A percentile compares a stretch with the other conserved stretches of the same genome.
These are phyloP conservation scores for Bombyx huttoni DNA, from an alignment of 2,888 invertebrate species.

Conservation along the genomic window DNA sequence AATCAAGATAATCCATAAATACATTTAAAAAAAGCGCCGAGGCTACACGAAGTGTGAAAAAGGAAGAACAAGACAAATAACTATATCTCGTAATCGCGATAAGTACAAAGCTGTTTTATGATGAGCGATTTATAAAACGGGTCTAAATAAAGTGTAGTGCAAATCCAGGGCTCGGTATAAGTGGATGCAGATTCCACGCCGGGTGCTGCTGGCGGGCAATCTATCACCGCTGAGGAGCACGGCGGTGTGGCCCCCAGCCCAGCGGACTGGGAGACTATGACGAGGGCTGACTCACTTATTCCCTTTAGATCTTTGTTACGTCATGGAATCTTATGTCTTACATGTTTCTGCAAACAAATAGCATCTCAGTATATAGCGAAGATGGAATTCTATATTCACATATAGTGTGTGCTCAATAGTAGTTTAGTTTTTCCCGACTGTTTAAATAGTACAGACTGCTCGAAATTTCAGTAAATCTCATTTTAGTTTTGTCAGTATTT, in stretches of 20 bases:
- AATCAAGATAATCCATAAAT: not conserved
- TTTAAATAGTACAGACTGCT: too few relatives aligned
- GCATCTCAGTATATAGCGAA: too few relatives aligned
- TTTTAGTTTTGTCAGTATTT: too few relatives aligned
- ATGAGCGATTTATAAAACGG: slow-evolving; percentile 32
- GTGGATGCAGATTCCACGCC: slow-evolving; percentile 48
- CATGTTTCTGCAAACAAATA: too few relatives aligned
- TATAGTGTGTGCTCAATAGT: too few relatives aligned
- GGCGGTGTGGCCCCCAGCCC: slow-evolving; percentile 7
- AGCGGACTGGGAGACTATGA: slow-evolving; percentile 1
- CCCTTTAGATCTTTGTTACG: too few relatives aligned
- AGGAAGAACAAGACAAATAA: not conserved
- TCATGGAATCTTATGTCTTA: too few relatives aligned
- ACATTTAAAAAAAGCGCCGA: not conserved
- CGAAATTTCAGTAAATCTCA: too few relatives aligned
- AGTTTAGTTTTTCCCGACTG: too few relatives aligned
- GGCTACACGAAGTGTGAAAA: not conserved
- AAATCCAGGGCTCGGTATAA: slow-evolving; percentile 35
- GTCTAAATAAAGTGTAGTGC: slow-evolving; percentile 46
- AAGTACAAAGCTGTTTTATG: slow-evolving; percentile 14
- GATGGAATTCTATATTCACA: too few relatives aligned
- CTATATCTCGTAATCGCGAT: slow-evolving; percentile 3
- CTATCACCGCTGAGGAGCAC: slow-evolving; percentile 33
- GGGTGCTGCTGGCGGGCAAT: slow-evolving; percentile 46
- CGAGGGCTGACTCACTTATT: not conserved